These are phyloP conservation scores for Heliconius congener DNA, from an alignment of 1,140 invertebrate genomes.

Conservation along the genomic window DNA sequence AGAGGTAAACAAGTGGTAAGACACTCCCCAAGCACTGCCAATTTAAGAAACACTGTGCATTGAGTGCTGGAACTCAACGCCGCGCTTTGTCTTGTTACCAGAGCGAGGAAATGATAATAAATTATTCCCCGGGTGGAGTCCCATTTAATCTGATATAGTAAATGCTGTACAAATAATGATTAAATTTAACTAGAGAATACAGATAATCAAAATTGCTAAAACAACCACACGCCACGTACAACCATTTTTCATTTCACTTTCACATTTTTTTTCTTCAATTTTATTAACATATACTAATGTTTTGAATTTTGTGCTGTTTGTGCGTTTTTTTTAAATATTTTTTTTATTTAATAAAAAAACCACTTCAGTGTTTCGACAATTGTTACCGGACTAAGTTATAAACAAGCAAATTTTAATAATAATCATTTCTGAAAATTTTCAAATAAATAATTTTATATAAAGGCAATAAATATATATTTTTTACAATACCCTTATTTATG, in stretches of 20 bases:
- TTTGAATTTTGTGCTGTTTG: constrained; percentile 41
- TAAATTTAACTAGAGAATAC: constrained; percentile 13
- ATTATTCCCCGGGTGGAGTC: too few relatives aligned
- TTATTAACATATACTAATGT: constrained; percentile 43
- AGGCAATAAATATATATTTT: too few relatives aligned
- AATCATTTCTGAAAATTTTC: not conserved
- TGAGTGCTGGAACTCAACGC: too few relatives aligned
- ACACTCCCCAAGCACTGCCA: too few relatives aligned
- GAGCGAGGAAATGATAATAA: too few relatives aligned
- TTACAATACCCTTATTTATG: too few relatives aligned
- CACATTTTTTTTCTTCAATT: constrained; percentile 40
- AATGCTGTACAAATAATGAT: constrained; percentile 4
- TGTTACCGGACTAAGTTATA: too few relatives aligned
- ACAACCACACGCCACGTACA: constrained; percentile 42
- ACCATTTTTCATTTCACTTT: constrained; percentile 34
- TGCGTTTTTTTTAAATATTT: constrained; percentile 8
- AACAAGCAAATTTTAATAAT: too few relatives aligned
- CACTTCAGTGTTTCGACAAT: not conserved
- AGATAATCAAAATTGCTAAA: constrained; percentile 2
- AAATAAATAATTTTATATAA: not conserved
- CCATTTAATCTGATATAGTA: not conserved
- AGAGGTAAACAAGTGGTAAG: too few relatives aligned
- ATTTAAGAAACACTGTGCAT: too few relatives aligned
- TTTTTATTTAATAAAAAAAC: too few relatives aligned
- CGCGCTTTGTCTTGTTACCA: too few relatives aligned